Conservation (phyloP, 2,888 invertebrate genomes). For the Neoitamus cyanurus region DNA sequence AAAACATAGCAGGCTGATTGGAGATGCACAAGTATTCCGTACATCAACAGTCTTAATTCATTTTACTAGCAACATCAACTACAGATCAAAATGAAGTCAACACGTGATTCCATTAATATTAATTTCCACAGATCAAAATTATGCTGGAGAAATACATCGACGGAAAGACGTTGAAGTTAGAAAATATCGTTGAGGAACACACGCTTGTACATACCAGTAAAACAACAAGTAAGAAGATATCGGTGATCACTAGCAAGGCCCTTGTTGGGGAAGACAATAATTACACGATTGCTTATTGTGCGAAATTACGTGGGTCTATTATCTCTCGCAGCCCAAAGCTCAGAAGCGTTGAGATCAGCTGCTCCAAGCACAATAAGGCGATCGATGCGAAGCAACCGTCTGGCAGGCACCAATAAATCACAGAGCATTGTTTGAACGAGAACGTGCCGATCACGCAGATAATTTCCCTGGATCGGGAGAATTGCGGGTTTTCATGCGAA, state of each 20-base stretch:
- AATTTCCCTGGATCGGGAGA: background rate
- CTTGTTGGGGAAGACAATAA: background rate
- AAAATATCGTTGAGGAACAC: no score
- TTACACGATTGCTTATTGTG: background rate
- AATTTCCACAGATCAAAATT: no score
- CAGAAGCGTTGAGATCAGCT: background rate
- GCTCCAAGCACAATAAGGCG: background rate
- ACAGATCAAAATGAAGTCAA: no score
- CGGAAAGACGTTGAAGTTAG: no score
- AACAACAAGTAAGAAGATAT: background rate
- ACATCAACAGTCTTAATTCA: no score
- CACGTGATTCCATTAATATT: no score
- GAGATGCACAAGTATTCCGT: no score
- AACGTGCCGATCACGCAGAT: constrained; percentile 9
- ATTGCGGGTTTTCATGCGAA: background rate
- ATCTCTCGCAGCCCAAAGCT: background rate
- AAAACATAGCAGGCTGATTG: no score
- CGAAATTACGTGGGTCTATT: background rate
- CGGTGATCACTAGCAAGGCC: background rate
- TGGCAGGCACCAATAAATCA: background rate
- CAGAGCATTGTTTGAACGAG: background rate
- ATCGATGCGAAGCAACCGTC: background rate
- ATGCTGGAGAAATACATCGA: no score
- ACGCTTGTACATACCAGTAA: no score
- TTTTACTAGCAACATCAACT: no score